Conservation (phyloP, 2,113 vertebrate species). For the Tragelaphus buxtoni region DNA sequence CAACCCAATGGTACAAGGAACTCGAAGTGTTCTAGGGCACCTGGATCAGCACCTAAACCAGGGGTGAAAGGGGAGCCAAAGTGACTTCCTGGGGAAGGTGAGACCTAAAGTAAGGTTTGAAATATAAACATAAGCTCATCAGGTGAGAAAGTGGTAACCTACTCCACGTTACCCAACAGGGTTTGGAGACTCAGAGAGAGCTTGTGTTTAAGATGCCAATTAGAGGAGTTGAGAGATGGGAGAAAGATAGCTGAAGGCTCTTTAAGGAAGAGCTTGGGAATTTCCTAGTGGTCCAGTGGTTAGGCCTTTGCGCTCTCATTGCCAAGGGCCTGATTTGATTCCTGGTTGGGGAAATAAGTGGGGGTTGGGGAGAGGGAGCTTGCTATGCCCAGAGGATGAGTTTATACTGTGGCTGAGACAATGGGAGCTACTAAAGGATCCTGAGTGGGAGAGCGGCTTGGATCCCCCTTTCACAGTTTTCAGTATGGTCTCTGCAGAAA, state of each 20-base stretch:
- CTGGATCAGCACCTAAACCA: not conserved
- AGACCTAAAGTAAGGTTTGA: not conserved
- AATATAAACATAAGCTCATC: not conserved
- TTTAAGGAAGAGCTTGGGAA: not conserved
- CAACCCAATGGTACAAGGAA: not conserved
- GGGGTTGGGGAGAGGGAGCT: not conserved
- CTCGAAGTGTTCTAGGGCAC: not conserved
- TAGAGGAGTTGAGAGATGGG: not conserved
- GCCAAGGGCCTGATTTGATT: not conserved
- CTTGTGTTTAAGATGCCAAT: not conserved
- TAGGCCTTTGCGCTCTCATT: not conserved
- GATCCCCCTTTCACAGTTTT: not conserved
- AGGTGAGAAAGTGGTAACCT: not conserved
- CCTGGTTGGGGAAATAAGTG: not conserved
- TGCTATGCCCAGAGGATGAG: not conserved
- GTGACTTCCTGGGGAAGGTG: not conserved
- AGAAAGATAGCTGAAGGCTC: not conserved
- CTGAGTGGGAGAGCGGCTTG: not conserved
- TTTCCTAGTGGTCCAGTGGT: not conserved
- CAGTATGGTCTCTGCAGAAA: not conserved
- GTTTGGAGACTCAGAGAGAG: not conserved
- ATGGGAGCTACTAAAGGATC: not conserved
- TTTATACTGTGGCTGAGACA: not conserved
- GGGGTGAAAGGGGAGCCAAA: not conserved
- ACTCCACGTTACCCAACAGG: not conserved